Evolutionary conservation across 2,888 invertebrate species (phyloP), one percentile per base, ranked within the genome.

Genomic region (Myathropa florea): DNA sequence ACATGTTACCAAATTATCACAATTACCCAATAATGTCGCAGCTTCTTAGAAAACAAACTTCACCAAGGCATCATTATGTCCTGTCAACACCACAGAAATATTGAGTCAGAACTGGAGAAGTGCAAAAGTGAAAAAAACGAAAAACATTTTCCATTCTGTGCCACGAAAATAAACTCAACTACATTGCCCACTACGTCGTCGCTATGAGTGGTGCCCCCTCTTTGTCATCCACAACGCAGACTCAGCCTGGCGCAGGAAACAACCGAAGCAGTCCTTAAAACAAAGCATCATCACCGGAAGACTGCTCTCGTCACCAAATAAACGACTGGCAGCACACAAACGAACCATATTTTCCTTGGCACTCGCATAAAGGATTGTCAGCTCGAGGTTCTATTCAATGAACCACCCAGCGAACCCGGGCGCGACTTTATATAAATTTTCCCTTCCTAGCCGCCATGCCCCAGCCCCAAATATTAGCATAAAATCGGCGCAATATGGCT

Each of bases 401-500:
- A 33, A 18, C 57, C 64, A 36, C 14, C 21, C 60, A 6, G 28
- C 24, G 36, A 55, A 57, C 57, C 33, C 33, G 33, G 33, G 1
- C 33, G 33, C 33, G 10, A 10, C 33, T 46, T 46, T 46, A 46
- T 76, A 39, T 46, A 23, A 14, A 60, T 71, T 64, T 59, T 39
- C 28, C 71, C 14, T 59, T 64, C 64, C 71, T 24, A 65, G 67
- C 59, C 65, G 72, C 57, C 33, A 59, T 46, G 24, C 28, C 53
- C 23, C 46, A n/a, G 67, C 23, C 53, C 39, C 53, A 7, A 53
- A 67, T 60, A 80, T 80, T 80, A 80, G 72, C 80, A 67, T 73
- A 80, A 73, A 73, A 73, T 80, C 73, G 72, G 73, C 67, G 73
- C 80, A 67, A 72, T 18, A 73, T 80, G 73, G 59, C 65, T 57